A percentile compares a stretch with the other conserved stretches of the same genome.
phyloP scores from a whole-genome alignment of 2,113 vertebrate genomes.

The Entelurus aequoreus region DNA sequence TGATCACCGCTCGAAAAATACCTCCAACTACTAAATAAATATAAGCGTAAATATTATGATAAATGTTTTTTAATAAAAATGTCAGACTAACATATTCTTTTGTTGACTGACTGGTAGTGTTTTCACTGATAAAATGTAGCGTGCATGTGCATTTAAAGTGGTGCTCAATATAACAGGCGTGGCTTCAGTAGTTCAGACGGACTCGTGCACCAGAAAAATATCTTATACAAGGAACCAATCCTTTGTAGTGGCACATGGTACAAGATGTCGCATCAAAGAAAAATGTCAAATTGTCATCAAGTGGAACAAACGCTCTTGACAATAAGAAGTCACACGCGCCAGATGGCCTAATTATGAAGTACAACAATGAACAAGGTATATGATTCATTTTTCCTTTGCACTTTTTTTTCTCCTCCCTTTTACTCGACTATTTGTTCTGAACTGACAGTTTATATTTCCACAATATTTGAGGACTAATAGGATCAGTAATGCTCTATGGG shows the following conservation, averaged over 20 bases:
- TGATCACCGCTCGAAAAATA: too few species aligned
- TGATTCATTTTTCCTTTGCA: slow-evolving; percentile 40
- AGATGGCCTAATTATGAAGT: slow-evolving; percentile 68
- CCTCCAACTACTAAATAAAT: too few species aligned
- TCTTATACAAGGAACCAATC: slow-evolving; percentile 20
- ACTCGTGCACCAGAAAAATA: slow-evolving; percentile 22
- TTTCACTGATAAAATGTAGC: too few species aligned
- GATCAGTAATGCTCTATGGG: slow-evolving; percentile 27
- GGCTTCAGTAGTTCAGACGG: slow-evolving; percentile 2
- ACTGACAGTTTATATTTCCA: slow-evolving; percentile 56
- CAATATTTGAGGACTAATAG: slow-evolving; percentile 64
- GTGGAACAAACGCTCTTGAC: slow-evolving; percentile 61
- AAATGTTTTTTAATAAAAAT: too few species aligned
- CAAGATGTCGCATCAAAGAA: slow-evolving; percentile 65
- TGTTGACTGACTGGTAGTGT: too few species aligned
- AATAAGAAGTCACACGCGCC: slow-evolving; percentile 62
- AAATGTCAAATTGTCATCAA: slow-evolving; percentile 68
- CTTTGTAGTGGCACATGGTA: slow-evolving; percentile 64
- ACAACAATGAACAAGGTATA: slow-evolving; percentile 58
- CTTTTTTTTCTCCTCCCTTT: slow-evolving; percentile 14
- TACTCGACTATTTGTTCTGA: slow-evolving; percentile 60
- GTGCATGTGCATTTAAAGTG: too few species aligned
- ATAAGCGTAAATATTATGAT: too few species aligned
- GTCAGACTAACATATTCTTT: too few species aligned
- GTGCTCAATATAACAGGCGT: neutral